Evolutionary conservation across 1,140 invertebrate genomes (phyloP).

Genomic region (Lasioglossum albipes): DNA sequence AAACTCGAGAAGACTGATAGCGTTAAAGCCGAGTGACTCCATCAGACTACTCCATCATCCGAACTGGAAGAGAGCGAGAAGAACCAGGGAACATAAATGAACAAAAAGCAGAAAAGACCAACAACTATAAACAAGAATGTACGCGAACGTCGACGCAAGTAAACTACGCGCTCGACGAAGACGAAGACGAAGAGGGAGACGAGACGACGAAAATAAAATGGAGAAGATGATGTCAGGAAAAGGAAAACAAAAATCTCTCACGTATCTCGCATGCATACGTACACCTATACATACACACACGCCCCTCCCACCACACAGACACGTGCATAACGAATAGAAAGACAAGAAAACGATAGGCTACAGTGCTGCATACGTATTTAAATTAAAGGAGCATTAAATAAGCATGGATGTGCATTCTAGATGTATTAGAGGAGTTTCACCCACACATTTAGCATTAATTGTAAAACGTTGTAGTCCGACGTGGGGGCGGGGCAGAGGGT

Average conservation of each 20-base stretch:
- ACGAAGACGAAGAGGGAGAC: not conserved
- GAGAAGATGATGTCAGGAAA: not conserved
- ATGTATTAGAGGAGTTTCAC: conserved; percentile 66
- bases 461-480: conserved; percentile 46
- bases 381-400: conserved; percentile 69
- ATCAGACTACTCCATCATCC: conserved; percentile 21
- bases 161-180: no score
- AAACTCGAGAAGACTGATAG: conserved; percentile 46
- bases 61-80: not conserved
- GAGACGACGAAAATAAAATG: not conserved
- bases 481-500: conserved; percentile 29
- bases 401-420: conserved; percentile 70
- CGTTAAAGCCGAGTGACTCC: conserved; percentile 28
- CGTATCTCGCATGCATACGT: conserved; percentile 16
- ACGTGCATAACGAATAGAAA: conserved; percentile 60
- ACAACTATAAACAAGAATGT: not conserved
- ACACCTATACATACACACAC: conserved; percentile 43
- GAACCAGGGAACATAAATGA: not conserved
- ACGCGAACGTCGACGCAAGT: not conserved
- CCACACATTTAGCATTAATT: conserved; percentile 66
- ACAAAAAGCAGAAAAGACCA: not conserved
- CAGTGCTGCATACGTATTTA: conserved; percentile 66
- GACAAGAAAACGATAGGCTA: conserved; percentile 61
- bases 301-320: conserved; percentile 19
- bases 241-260: conserved; percentile 22